Evolutionary conservation across 1,140 invertebrate genomes (phyloP).

Genomic region (Maconellicoccus hirsutus): DNA sequence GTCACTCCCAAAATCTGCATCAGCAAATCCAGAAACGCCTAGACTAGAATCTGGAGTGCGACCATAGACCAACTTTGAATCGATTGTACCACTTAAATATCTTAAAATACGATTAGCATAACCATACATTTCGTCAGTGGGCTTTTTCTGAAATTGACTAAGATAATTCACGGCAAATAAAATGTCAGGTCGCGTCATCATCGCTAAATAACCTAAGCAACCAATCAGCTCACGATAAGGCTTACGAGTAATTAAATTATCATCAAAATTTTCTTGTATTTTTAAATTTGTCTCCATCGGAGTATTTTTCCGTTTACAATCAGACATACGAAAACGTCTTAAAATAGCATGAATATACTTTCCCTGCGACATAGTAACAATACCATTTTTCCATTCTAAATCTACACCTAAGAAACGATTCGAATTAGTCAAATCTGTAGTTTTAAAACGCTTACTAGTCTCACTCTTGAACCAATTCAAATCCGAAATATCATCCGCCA

Average conservation of each 20-base stretch:
- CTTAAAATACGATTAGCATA: slow-evolving; percentile 15
- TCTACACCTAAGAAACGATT: slow-evolving; percentile 27
- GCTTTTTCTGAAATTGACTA: neutral
- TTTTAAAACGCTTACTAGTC: slow-evolving; percentile 32
- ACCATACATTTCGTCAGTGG: neutral
- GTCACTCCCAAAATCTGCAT: slow-evolving; percentile 34
- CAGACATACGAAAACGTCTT: slow-evolving; percentile 33
- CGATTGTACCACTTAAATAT: slow-evolving; percentile 17
- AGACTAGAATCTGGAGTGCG: slow-evolving; percentile 22
- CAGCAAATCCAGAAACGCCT: slow-evolving; percentile 30
- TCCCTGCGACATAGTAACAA: slow-evolving; percentile 33
- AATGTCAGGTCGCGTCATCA: slow-evolving; percentile 12
- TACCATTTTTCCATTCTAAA: neutral
- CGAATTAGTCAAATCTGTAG: slow-evolving; percentile 33
- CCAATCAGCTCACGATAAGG: slow-evolving; percentile 20
- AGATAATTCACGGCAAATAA: slow-evolving; percentile 13
- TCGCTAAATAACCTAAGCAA: slow-evolving; percentile 10
- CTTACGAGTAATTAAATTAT: slow-evolving; percentile 2
- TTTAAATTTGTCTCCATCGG: slow-evolving; percentile 34
- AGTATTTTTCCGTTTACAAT: slow-evolving; percentile 33
- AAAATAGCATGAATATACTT: slow-evolving; percentile 36
- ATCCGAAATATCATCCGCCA: neutral
- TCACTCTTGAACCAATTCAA: neutral
- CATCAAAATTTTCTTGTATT: slow-evolving; percentile 29
- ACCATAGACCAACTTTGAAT: neutral